Conservation (phyloP, 2,888 invertebrate genomes). For the Eledona agricola region DNA sequence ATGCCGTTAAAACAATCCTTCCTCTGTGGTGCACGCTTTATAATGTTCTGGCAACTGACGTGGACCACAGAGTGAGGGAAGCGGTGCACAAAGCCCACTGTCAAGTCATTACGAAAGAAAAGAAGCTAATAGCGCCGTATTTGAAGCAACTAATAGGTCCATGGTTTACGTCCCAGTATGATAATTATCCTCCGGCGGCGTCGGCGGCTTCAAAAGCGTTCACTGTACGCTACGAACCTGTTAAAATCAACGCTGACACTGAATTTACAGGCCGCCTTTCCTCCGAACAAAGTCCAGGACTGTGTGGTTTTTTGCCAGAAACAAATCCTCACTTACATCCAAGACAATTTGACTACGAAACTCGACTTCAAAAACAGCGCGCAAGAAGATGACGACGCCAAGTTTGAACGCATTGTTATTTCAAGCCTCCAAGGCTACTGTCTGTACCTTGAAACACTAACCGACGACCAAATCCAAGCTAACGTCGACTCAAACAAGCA, state of each 20-base stretch:
- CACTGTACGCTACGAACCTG: constrained; percentile 58
- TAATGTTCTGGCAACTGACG: constrained; percentile 77
- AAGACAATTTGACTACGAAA: constrained; percentile 72
- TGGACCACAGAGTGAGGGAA: constrained; percentile 86
- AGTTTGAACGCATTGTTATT: constrained; percentile 72
- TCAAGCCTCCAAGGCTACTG: constrained; percentile 73
- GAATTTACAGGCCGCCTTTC: constrained; percentile 75
- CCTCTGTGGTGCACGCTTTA: constrained; percentile 88
- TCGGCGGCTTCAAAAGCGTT: constrained; percentile 75
- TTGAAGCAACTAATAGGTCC: constrained; percentile 80
- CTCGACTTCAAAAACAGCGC: constrained; percentile 66
- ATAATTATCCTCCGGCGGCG: constrained; percentile 86
- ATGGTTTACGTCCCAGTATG: constrained; percentile 88
- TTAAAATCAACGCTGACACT: background rate
- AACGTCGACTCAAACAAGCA: constrained; percentile 59
- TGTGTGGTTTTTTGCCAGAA: constrained; percentile 83
- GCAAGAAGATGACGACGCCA: constrained; percentile 74
- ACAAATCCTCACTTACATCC: constrained; percentile 79
- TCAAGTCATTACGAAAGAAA: constrained; percentile 71
- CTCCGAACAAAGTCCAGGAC: constrained; percentile 78
- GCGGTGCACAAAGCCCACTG: constrained; percentile 79
- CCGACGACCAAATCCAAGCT: constrained; percentile 64
- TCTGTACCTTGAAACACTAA: constrained; percentile 69
- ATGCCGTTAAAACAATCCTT: constrained; percentile 75
- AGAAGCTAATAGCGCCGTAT: constrained; percentile 80